phyloP scores from a whole-genome alignment of 2,888 invertebrate species.

The Aporophyla lueneburgensis region DNA sequence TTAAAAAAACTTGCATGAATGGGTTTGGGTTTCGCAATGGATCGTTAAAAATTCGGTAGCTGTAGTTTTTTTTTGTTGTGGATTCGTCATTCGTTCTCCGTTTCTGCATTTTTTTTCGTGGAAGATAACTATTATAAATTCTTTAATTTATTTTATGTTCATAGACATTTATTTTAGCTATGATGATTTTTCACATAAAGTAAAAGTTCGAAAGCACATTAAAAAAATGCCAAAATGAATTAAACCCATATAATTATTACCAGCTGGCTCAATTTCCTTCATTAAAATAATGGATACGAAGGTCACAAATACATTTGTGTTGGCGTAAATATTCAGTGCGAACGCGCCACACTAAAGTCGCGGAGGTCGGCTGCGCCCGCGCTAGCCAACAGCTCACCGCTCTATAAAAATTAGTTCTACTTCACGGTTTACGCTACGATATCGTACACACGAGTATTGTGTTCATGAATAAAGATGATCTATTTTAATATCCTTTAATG shows the following conservation, averaged over 20 bases:
- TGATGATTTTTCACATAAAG: background rate
- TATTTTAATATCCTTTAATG: conserved; percentile 44
- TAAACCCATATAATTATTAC: conserved; percentile 2
- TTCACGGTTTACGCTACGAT: conserved; percentile 63
- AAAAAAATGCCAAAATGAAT: background rate
- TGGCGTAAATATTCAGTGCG: conserved; percentile 71
- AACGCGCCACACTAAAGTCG: conserved; percentile 57
- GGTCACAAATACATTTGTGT: conserved; percentile 66
- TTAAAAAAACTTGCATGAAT: conserved; percentile 51
- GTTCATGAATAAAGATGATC: conserved; percentile 58
- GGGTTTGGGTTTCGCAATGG: conserved; percentile 33
- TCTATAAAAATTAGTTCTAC: conserved; percentile 66
- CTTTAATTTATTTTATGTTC: background rate
- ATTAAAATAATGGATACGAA: conserved; percentile 62
- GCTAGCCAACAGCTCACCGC: conserved; percentile 52
- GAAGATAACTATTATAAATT: background rate
- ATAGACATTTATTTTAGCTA: background rate
- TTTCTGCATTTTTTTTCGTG: background rate
- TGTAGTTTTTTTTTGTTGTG: conserved; percentile 23
- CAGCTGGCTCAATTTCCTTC: conserved; percentile 39
- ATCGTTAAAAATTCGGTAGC: conserved; percentile 42
- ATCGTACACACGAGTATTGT: conserved; percentile 49
- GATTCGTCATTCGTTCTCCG: conserved; percentile 5
- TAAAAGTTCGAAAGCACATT: background rate
- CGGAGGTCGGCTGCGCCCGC: conserved; percentile 58